These are phyloP conservation scores for Tyrannus savana DNA, from an alignment of 2,113 vertebrate species.

Conservation along the genomic window DNA sequence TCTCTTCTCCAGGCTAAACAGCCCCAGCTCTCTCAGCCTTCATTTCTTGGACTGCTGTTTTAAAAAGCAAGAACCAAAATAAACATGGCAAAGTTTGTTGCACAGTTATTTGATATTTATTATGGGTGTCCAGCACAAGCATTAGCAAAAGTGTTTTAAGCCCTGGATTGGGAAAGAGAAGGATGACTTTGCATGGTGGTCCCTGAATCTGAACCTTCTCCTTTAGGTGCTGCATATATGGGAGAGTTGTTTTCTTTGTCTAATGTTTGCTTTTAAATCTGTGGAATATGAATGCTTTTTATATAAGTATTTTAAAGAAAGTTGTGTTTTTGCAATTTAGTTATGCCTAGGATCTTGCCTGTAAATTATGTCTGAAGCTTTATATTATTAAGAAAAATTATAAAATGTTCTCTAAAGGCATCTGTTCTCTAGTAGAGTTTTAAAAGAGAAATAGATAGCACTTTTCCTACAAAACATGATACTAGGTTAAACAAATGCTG, in stretches of 20 bases:
- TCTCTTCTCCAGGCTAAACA: neutral
- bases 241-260: neutral
- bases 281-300: neutral
- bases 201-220: neutral
- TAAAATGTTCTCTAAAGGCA: neutral
- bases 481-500: neutral
- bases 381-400: neutral
- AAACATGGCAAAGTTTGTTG: neutral
- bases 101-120: neutral
- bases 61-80: neutral
- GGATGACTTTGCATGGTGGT: neutral
- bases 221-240: neutral
- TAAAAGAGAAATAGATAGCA: neutral
- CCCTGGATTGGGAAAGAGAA: neutral
- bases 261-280: neutral
- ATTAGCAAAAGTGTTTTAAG: neutral
- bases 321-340: neutral
- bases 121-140: neutral
- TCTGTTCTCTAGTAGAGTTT: neutral
- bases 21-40: neutral
- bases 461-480: neutral
- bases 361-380: neutral
- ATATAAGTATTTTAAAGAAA: neutral
- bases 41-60: neutral
- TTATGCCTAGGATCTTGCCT: neutral